Evolutionary conservation across 2,888 invertebrate genomes (phyloP).

Genomic region (Pedicia rivosa): DNA sequence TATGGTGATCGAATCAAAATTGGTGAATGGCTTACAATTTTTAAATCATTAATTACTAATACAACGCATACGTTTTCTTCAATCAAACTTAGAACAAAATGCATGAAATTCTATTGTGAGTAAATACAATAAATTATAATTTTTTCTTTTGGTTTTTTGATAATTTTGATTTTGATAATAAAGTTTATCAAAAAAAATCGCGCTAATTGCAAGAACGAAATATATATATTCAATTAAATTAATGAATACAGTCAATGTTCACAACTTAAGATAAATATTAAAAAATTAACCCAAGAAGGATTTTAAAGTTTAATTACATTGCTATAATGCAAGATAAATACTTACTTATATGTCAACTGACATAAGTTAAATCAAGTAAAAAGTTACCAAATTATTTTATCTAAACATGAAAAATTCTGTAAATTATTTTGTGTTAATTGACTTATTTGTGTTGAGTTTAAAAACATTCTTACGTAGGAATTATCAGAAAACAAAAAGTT

Average conservation of each 20-base stretch:
- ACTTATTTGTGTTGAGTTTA: no score
- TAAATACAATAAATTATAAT: no score
- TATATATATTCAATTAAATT: slow-evolving; percentile 46
- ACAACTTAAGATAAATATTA: slow-evolving; percentile 42
- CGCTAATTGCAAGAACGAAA: slow-evolving; percentile 53
- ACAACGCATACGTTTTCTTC: slow-evolving; percentile 50
- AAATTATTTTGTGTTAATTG: no score
- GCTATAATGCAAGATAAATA: slow-evolving; percentile 36
- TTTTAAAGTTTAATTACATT: slow-evolving; percentile 46
- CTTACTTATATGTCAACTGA: no score
- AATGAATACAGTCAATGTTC: slow-evolving; percentile 48
- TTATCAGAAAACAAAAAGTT: slow-evolving; percentile 44
- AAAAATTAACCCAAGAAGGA: slow-evolving; percentile 49
- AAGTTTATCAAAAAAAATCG: slow-evolving; percentile 42
- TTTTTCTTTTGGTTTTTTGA: slow-evolving; percentile 18
- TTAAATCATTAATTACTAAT: slow-evolving; percentile 55
- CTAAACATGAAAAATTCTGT: no score
- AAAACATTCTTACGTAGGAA: slow-evolving; percentile 34
- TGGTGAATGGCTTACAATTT: slow-evolving; percentile 58
- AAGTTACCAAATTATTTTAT: no score
- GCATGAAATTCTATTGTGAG: no score
- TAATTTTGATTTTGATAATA: slow-evolving; percentile 37
- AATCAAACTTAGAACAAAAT: slow-evolving; percentile 39
- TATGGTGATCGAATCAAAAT: slow-evolving; percentile 58
- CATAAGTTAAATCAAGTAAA: no score